Evolutionary conservation across 2,888 invertebrate genomes (phyloP).

Genomic region (Galerucella calmariensis): DNA sequence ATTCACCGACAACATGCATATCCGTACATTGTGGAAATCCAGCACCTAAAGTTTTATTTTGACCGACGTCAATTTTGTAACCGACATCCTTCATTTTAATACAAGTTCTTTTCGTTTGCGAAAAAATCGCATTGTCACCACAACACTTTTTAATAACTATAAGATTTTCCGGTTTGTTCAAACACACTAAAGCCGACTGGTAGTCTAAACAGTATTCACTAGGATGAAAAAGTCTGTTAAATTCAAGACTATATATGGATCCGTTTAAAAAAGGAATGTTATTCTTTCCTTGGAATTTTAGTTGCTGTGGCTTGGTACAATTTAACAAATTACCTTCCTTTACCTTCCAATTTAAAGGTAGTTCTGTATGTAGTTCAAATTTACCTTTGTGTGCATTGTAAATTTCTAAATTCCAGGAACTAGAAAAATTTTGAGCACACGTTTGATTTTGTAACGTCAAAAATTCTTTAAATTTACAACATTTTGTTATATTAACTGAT

Average conservation of each 20-base stretch:
- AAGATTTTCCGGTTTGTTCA: slow-evolving; percentile 53
- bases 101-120: slow-evolving; percentile 68
- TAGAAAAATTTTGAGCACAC: slow-evolving; percentile 45
- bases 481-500: slow-evolving; percentile 49
- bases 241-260: slow-evolving; percentile 70
- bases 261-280: slow-evolving; percentile 71
- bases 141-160: slow-evolving; percentile 75
- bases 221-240: slow-evolving; percentile 66
- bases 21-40: slow-evolving; percentile 62
- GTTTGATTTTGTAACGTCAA: slow-evolving; percentile 50
- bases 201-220: slow-evolving; percentile 77
- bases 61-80: slow-evolving; percentile 57
- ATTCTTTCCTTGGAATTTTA: slow-evolving; percentile 53
- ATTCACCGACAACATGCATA: slow-evolving; percentile 71
- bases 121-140: slow-evolving; percentile 72
- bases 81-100: slow-evolving; percentile 57
- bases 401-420: slow-evolving; percentile 52
- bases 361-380: slow-evolving; percentile 41
- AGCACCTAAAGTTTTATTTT: slow-evolving; percentile 53
- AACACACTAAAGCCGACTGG: slow-evolving; percentile 74
- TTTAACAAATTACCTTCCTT: slow-evolving; percentile 61
- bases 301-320: slow-evolving; percentile 53
- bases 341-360: slow-evolving; percentile 65
- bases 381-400: slow-evolving; percentile 39
- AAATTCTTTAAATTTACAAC: slow-evolving; percentile 48